Conservation (phyloP, 2,113 vertebrate species). For the Riparia riparia region DNA sequence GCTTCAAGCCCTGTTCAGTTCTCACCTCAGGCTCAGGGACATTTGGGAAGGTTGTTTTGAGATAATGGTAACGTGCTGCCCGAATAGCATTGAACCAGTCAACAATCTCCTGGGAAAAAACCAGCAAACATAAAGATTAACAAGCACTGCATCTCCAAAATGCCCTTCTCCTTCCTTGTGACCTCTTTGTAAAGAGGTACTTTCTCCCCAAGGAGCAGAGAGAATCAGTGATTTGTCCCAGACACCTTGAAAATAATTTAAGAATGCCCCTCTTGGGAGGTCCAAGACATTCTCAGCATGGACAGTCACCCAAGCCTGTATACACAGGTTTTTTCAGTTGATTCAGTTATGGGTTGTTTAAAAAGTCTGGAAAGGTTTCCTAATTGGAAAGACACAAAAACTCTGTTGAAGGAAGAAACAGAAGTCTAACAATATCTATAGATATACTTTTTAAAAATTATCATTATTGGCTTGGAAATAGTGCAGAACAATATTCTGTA, state of each 20-base stretch:
- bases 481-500: not conserved
- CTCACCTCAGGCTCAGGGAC: conserved; percentile 85
- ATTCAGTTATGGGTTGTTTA: not conserved
- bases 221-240: not conserved
- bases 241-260: not conserved
- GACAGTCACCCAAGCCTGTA: not conserved
- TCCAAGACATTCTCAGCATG: not conserved
- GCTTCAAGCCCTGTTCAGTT: not conserved
- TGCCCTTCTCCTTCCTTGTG: not conserved
- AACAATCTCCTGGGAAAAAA: conserved; percentile 87
- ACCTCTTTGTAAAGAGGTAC: not conserved
- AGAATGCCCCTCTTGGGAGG: not conserved
- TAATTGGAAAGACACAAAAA: not conserved
- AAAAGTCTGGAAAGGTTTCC: not conserved
- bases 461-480: not conserved
- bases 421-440: not conserved
- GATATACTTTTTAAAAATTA: not conserved
- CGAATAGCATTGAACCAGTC: conserved; percentile 93
- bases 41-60: conserved; percentile 85
- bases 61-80: conserved; percentile 86
- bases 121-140: not conserved
- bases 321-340: not conserved
- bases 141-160: not conserved
- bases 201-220: not conserved
- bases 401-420: not conserved